Base-by-base conservation (phyloP, 2,113 vertebrate genomes). In the Baryphthengus martii region DNA sequence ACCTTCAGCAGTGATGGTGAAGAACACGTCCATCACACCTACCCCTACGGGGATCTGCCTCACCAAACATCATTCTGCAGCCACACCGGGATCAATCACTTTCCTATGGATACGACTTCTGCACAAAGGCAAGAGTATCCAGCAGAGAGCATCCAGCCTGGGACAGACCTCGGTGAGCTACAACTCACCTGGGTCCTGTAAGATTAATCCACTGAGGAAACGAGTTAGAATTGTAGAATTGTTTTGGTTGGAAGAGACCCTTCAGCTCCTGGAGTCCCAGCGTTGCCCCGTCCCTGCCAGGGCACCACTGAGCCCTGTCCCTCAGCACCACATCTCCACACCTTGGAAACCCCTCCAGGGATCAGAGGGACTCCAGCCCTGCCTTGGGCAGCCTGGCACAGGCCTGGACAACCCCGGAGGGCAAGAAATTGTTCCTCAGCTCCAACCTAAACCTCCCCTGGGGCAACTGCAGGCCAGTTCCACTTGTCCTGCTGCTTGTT, bases 391-490 rank as follows among this genome's bases (percentile, higher is more conserved):
- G 73, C 7, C 47, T 35, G 13, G 21, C 35, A 40, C 18, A 83
- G 13, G 1, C 3, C 8, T 31, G n/a, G 58, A 5, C 16, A 44
- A 52, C 16, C 4, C 4, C 25, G 33, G 17, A 0, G 1, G 9
- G 56, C 12, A 83, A 70, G 4, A 13, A 4, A 10, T 9, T 62
- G 49, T 37, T 68, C 33, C 37, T 58, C 21, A 58, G 10, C 35
- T 13, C 40, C 8, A 56, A 56, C 55, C 25, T 52, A 52, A 52
- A 28, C 17, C 10, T 87, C 28, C 50, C 8, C 33, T 33, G 8
- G 6, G 20, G 1, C 31, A 26, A 35, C 40, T 35, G 28, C 23
- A 75, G 40, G 40, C 24, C 3, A 1, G 28, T 59, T 59, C 33
- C 25, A 45, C 25, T 58, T 9, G 23, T 45, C 33, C 24, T 45